These are phyloP conservation scores for Drosophila antonietae DNA, from an alignment of 2,888 invertebrate species.

Conservation along the genomic window DNA sequence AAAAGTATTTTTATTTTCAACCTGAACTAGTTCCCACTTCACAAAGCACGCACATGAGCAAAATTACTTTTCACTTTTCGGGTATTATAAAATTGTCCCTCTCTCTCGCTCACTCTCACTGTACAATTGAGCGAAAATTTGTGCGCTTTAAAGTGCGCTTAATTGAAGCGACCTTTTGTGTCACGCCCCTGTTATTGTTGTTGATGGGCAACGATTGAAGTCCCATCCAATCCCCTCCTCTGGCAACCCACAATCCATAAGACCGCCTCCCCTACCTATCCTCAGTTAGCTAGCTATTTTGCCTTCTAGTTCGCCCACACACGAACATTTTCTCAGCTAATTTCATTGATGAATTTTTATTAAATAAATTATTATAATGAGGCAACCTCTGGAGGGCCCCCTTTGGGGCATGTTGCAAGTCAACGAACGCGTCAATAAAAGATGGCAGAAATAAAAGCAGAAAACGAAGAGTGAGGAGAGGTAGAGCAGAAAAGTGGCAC, in stretches of 20 bases:
- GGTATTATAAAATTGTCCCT: constrained; percentile 11
- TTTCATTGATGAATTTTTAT: constrained; percentile 82
- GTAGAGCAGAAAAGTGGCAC: constrained; percentile 34
- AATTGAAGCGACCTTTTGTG: constrained; percentile 73
- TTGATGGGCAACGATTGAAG: constrained; percentile 14
- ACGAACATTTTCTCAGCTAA: constrained; percentile 56
- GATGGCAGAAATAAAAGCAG: constrained; percentile 11
- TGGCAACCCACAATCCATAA: not conserved
- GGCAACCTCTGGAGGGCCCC: constrained; percentile 25
- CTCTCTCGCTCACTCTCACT: not conserved
- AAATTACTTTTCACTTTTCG: constrained; percentile 9
- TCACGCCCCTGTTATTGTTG: constrained; percentile 51
- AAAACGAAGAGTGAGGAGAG: not conserved
- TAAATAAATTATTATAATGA: constrained; percentile 80
- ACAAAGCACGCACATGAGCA: not conserved
- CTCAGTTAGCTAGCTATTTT: not conserved
- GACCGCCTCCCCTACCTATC: not conserved
- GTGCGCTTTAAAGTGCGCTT: constrained; percentile 61
- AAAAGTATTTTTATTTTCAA: not conserved
- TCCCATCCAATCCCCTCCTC: not conserved
- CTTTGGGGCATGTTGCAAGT: constrained; percentile 62
- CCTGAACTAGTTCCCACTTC: constrained; percentile 7
- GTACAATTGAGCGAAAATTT: constrained; percentile 53
- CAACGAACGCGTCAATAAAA: constrained; percentile 58
- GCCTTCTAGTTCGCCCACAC: constrained; percentile 19